A percentile compares a stretch with the other conserved stretches of the same genome.
Conservation (phyloP, 2,113 vertebrate species). For the Channa maculata region DNA sequence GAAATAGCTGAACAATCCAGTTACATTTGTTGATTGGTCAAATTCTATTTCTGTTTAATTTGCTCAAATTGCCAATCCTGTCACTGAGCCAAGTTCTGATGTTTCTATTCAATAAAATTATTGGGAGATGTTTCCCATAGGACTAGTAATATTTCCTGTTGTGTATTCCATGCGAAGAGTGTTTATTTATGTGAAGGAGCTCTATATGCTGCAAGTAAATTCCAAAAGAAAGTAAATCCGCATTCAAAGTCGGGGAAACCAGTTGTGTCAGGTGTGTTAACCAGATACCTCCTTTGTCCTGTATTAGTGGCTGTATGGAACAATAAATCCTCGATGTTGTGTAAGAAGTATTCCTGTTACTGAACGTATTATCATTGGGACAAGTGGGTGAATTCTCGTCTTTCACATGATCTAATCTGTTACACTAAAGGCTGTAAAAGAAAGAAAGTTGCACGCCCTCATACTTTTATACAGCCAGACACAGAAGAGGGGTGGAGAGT, state of each 20-base stretch:
- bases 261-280: slow-evolving; percentile 26
- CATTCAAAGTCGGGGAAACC: neutral
- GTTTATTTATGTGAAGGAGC: neutral
- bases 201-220: neutral
- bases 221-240: neutral
- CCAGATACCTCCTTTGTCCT: slow-evolving; percentile 10
- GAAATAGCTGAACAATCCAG: too few relatives aligned
- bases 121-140: too few relatives aligned
- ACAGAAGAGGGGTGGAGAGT: neutral
- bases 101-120: too few relatives aligned
- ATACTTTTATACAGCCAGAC: neutral
- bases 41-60: too few relatives aligned
- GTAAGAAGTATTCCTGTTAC: slow-evolving; percentile 24
- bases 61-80: too few relatives aligned
- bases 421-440: neutral
- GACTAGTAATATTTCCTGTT: too few relatives aligned
- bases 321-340: slow-evolving; percentile 10
- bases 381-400: neutral
- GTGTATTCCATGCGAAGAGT: too few relatives aligned
- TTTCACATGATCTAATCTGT: slow-evolving; percentile 5
- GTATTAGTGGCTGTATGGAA: neutral
- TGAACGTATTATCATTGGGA: neutral
- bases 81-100: too few relatives aligned
- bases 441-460: neutral
- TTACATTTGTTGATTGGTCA: too few relatives aligned